Evolutionary conservation across 2,113 vertebrate species (phyloP), one percentile per base, ranked within the genome.

Genomic region (Perccottus glenii): DNA sequence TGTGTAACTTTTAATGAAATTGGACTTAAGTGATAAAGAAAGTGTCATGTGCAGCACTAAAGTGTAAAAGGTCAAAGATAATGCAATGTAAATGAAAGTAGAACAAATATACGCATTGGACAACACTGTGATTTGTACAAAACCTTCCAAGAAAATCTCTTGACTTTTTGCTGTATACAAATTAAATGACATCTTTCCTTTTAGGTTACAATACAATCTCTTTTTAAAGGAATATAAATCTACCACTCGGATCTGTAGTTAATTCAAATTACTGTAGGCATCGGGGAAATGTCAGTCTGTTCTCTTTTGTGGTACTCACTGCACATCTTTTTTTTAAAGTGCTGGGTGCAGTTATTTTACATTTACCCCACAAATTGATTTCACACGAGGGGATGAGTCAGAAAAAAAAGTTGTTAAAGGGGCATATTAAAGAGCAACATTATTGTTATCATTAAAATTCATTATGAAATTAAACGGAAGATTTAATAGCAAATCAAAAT

Each of bases 1-100:
- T 72, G 67, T 80, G n/a, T 60, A 68, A 55, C 71, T 71, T 65
- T 15, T 47, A 38, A 77, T 65, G 11, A 61, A 64, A 73, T 9
- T n/a, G 3, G 69, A 75, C 42, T 60, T 64, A 2, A 32, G 9
- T 33, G 44, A 55, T 62, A 44, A 66, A 67, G 35, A 52, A 32
- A 12, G 59, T 47, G 56, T 71, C 43, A 11, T 4, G 5, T 7
- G 45, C 7, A 62, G 11, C 50, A 61, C 68, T 15, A 27, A 38
- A 45, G 19, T 52, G 33, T 45, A 55, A 72, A 72, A 60, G 38
- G 49, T 56, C 35, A 63, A 35, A 42, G 5, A 45, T 51, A 61
- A 42, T 11, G 38, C 32, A 14, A 42, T 14, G 11, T 16, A 63
- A 2, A 35, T 19, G 32, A 50, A 70, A 65, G 33, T 11, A 51